phyloP scores from a whole-genome alignment of 1,140 invertebrate genomes.

The Meteorus sp. region DNA sequence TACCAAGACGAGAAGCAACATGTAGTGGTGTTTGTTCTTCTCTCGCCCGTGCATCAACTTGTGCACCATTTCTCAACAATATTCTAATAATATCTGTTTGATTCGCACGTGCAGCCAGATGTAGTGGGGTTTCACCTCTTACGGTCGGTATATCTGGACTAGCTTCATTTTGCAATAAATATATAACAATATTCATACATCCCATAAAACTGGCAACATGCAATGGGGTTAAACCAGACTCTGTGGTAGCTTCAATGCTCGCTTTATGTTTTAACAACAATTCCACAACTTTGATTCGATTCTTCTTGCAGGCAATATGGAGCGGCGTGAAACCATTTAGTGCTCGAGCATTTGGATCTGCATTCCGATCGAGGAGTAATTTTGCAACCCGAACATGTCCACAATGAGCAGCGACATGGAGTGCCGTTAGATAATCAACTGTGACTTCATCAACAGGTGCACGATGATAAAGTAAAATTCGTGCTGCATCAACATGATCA shows the following conservation, averaged over 20 bases:
- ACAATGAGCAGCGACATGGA: conserved; percentile 94
- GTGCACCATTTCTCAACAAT: conserved; percentile 89
- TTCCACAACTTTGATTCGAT: conserved; percentile 95
- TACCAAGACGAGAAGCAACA: conserved; percentile 88
- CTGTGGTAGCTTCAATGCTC: conserved; percentile 83
- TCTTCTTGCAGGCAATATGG: conserved; percentile 99
- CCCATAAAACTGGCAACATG: conserved; percentile 99
- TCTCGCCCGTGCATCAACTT: conserved; percentile 92
- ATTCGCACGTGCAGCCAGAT: conserved; percentile 95
- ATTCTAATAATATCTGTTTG: conserved; percentile 96
- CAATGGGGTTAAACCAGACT: conserved; percentile 93
- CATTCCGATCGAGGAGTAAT: conserved; percentile 87
- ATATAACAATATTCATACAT: conserved; percentile 98
- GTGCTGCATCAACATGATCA: conserved; percentile 93
- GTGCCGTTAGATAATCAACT: conserved; percentile 93
- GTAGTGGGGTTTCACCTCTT: conserved; percentile 94
- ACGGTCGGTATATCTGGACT: conserved; percentile 93
- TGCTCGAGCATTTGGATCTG: conserved; percentile 95
- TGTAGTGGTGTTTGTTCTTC: conserved; percentile 94
- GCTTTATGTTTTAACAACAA: conserved; percentile 94
- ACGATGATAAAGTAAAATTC: conserved; percentile 88
- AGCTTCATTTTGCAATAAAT: conserved; percentile 91
- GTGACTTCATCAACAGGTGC: conserved; percentile 97
- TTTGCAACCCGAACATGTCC: conserved; percentile 96
- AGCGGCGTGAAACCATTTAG: conserved; percentile 98